phyloP scores from a whole-genome alignment of 2,888 invertebrate genomes.

The Cacoxenus indagator region DNA sequence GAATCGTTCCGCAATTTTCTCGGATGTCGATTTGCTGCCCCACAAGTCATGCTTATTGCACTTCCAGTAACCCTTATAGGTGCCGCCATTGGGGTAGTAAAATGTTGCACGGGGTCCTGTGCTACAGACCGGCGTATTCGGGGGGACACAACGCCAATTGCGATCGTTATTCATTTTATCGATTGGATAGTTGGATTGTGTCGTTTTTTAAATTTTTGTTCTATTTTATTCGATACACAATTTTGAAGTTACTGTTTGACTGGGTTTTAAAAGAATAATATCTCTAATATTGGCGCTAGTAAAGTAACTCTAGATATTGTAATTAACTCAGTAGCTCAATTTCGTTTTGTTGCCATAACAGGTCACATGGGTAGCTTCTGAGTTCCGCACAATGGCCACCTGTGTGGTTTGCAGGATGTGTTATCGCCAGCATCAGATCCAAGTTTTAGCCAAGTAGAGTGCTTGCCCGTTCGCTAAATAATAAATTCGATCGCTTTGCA shows the following conservation, averaged over 20 bases:
- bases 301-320: too few species aligned
- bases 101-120: slow-evolving; percentile 55
- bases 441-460: too few species aligned
- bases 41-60: slow-evolving; percentile 56
- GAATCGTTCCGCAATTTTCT: slow-evolving; percentile 31
- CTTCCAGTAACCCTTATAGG: slow-evolving; percentile 60
- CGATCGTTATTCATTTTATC: slow-evolving; percentile 41
- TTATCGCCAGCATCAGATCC: too few species aligned
- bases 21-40: slow-evolving; percentile 50
- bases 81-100: slow-evolving; percentile 55
- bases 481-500: too few species aligned
- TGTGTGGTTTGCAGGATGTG: too few species aligned
- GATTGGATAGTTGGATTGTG: background rate
- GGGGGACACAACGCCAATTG: slow-evolving; percentile 40
- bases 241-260: background rate
- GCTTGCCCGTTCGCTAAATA: too few species aligned
- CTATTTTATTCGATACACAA: background rate
- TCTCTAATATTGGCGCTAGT: too few species aligned
- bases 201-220: background rate
- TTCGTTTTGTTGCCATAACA: too few species aligned
- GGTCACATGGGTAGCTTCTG: too few species aligned
- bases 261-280: background rate
- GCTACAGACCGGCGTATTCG: slow-evolving; percentile 48
- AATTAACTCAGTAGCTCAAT: too few species aligned
- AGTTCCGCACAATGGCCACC: too few species aligned